Percentiles rank a stretch among this genome's conserved stretches.
Conservation (phyloP, 2,113 vertebrate genomes). For the Alethe diademata region DNA sequence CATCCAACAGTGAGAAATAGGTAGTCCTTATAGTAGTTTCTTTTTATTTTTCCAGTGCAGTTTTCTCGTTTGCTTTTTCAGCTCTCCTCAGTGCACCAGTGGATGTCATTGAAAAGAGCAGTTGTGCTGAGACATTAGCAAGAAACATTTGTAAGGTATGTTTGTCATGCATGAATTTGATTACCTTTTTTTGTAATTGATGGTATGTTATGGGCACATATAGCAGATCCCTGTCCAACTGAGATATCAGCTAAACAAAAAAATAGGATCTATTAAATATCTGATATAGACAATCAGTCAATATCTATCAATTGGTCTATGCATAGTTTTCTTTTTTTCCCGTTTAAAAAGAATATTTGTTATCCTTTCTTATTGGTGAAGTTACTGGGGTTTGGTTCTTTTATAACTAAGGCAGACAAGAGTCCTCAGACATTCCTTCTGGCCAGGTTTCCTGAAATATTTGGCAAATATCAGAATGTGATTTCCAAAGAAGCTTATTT, state of each 20-base stretch:
- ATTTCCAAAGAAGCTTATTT: not conserved
- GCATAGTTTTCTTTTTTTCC: not conserved
- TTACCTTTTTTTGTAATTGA: not conserved
- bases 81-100: not conserved
- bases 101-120: not conserved
- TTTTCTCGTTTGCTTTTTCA: not conserved
- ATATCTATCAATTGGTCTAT: not conserved
- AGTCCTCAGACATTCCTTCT: not conserved
- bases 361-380: not conserved
- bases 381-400: not conserved
- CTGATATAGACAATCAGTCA: not conserved
- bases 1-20: not conserved
- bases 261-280: not conserved
- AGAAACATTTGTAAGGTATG: not conserved
- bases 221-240: not conserved
- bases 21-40: not conserved
- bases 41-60: not conserved
- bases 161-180: not conserved
- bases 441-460: not conserved
- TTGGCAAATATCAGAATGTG: not conserved
- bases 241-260: not conserved
- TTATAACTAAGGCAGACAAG: not conserved
- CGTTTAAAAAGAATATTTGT: not conserved
- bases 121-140: not conserved
- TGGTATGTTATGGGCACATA: no score